A percentile compares a stretch with the other conserved stretches of the same genome.
Evolutionary conservation across 2,113 vertebrate species (phyloP).

Genomic region (Ailuropoda melanoleuca): DNA sequence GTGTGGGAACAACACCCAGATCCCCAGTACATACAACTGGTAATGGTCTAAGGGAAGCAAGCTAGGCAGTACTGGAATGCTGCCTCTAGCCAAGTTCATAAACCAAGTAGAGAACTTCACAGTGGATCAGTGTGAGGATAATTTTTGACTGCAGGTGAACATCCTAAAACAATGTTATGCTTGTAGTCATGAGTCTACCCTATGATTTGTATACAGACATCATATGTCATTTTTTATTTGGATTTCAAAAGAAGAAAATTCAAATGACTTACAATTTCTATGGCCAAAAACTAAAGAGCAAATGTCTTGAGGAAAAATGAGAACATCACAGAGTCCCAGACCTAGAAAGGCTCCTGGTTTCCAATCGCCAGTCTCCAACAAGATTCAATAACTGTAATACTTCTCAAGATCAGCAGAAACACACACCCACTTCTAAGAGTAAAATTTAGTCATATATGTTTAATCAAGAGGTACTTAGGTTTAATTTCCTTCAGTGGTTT

Average conservation of each 20-base stretch:
- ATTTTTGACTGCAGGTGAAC: neutral
- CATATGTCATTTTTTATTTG: neutral
- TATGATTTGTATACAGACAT: neutral
- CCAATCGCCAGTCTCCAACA: neutral
- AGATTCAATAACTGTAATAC: neutral
- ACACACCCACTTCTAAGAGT: neutral
- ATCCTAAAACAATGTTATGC: conserved; percentile 16
- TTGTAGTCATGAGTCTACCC: neutral
- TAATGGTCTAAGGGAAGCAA: neutral
- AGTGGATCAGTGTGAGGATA: neutral
- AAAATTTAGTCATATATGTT: neutral
- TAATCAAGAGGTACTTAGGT: neutral
- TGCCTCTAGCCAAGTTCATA: neutral
- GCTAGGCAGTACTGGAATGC: neutral
- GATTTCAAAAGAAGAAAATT: conserved; percentile 41
- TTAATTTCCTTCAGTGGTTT: conserved; percentile 14
- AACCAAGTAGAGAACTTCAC: neutral
- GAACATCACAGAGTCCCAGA: neutral
- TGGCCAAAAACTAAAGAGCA: neutral
- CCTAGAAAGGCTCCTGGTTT: neutral
- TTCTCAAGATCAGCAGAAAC: neutral
- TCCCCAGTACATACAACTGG: neutral
- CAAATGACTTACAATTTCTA: neutral
- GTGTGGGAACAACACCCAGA: neutral
- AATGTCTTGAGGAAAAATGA: conserved; percentile 10